phyloP scores from a whole-genome alignment of 2,797 vertebrate species.

The Distichodus sexfasciatus region DNA sequence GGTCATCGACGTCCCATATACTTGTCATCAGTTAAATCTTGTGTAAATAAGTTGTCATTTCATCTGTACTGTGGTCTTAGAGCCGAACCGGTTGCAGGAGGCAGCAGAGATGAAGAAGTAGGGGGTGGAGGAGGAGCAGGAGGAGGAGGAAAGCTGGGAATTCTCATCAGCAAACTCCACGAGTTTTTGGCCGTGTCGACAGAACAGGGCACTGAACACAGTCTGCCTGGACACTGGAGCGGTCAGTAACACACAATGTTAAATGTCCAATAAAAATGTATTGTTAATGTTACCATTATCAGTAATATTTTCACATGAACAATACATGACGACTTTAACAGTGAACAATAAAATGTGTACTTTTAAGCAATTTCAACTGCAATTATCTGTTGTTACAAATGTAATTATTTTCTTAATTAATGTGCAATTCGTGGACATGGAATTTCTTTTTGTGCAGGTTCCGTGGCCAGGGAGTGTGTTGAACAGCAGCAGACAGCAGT shows the following conservation, averaged over 20 bases:
- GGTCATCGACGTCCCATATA: too few relatives aligned
- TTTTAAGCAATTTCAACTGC: too few relatives aligned
- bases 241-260: conserved; percentile 50
- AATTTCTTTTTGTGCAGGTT: conserved; percentile 18
- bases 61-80: not conserved
- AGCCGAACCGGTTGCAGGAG: conserved; percentile 9
- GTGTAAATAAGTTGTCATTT: not conserved
- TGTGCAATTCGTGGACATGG: too few relatives aligned
- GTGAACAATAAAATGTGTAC: too few relatives aligned
- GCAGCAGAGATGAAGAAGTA: conserved; percentile 65
- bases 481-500: conserved; percentile 39
- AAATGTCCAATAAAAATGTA: too few relatives aligned
- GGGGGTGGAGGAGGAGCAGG: conserved; percentile 87
- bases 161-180: conserved; percentile 93
- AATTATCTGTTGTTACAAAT: too few relatives aligned
- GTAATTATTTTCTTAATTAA: too few relatives aligned
- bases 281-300: too few relatives aligned
- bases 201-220: conserved; percentile 80
- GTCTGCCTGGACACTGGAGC: conserved; percentile 56
- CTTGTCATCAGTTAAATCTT: too few relatives aligned
- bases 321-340: too few relatives aligned
- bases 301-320: too few relatives aligned
- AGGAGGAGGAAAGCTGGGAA: conserved; percentile 87
- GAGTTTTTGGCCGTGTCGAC: conserved; percentile 89
- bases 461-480: conserved; percentile 41